phyloP scores from a whole-genome alignment of 2,888 invertebrate species.

The Leptarthrus brevirostris region DNA sequence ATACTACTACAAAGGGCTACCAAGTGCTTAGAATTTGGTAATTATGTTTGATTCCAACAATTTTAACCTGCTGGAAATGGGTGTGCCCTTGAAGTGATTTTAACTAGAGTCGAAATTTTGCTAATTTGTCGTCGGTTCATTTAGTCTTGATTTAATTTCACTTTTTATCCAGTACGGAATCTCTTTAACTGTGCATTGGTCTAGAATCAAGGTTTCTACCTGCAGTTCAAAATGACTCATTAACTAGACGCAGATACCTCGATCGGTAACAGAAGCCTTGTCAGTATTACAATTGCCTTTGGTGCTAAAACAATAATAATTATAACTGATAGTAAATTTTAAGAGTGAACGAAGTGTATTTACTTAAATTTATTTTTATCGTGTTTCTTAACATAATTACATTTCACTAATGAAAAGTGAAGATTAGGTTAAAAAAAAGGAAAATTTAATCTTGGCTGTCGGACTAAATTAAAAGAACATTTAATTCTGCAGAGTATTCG shows the following conservation, averaged over 20 bases:
- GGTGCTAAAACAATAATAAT: slow-evolving; percentile 43
- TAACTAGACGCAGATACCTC: slow-evolving; percentile 19
- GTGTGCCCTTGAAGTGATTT: slow-evolving; percentile 2
- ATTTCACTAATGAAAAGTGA: too few species aligned
- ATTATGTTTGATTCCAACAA: too few species aligned
- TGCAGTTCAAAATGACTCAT: slow-evolving; percentile 46
- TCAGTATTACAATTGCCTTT: slow-evolving; percentile 37
- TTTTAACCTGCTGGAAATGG: background rate
- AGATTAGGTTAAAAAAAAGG: too few species aligned
- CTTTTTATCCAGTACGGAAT: slow-evolving; percentile 30
- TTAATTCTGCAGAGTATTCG: too few species aligned
- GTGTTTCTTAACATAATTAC: too few species aligned
- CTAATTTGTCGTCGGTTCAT: slow-evolving; percentile 31
- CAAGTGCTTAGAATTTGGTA: too few species aligned
- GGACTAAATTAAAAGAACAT: too few species aligned
- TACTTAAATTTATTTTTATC: too few species aligned
- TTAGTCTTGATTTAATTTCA: slow-evolving; percentile 26
- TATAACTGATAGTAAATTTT: background rate
- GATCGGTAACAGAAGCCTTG: slow-evolving; percentile 28
- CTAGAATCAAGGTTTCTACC: slow-evolving; percentile 42
- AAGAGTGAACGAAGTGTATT: too few species aligned
- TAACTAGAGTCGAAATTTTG: background rate
- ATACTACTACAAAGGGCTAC: too few species aligned
- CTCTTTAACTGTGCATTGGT: slow-evolving; percentile 42
- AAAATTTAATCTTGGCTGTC: too few species aligned